A percentile compares a stretch with the other conserved stretches of the same genome.
phyloP scores from a whole-genome alignment of 64 coral and sea anemone genomes.

The Anthopleura sola region DNA sequence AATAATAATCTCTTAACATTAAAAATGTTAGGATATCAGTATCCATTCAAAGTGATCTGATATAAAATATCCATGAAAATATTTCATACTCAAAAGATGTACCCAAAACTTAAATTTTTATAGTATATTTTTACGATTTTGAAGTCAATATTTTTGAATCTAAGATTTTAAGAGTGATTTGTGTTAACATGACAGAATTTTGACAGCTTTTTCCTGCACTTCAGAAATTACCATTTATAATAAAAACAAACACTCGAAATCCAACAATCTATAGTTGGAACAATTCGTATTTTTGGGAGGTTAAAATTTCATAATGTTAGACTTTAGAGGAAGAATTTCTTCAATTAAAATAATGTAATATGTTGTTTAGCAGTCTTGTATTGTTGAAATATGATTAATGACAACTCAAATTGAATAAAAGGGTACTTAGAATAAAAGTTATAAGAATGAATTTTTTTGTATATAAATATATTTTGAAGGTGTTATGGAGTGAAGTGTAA shows the following conservation, averaged over 20 bases:
- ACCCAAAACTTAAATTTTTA: neutral
- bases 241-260: conserved; percentile 7
- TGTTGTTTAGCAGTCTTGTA: neutral
- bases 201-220: conserved; percentile 14
- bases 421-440: neutral
- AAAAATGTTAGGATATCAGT: neutral
- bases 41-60: neutral
- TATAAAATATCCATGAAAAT: neutral
- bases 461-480: no score
- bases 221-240: conserved; percentile 5
- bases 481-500: neutral
- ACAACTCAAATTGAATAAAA: neutral
- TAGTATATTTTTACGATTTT: neutral
- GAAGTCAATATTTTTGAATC: neutral
- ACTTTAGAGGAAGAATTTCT: neutral
- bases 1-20: neutral
- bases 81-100: neutral
- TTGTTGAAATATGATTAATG: neutral
- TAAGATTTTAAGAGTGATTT: neutral
- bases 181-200: neutral
- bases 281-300: neutral
- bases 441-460: no score
- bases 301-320: neutral
- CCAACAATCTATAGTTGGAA: neutral
- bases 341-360: neutral